Base-by-base conservation (phyloP, 2,888 invertebrate genomes). In the Andrena bicolor region DNA sequence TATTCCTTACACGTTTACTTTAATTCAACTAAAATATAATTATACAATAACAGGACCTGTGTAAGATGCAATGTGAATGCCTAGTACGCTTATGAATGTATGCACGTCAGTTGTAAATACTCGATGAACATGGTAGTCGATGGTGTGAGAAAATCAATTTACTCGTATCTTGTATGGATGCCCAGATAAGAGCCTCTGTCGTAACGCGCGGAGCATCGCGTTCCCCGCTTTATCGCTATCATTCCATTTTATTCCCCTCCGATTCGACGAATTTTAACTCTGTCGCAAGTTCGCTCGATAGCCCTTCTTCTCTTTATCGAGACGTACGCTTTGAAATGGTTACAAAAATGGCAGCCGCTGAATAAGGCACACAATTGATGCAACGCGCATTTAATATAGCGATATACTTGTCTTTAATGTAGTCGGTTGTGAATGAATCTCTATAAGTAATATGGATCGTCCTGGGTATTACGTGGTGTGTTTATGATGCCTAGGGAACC, bases 281-380 rank as follows among this genome's bases (percentile, higher is more conserved):
- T 64, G 16, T 80, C 75, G 68, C 48, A 76, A 76, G 75, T 78
- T 28, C 80, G 58, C 60, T 64, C 76, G 76, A 73, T 84, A 77
- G 26, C 63, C 56, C 16, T 53, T 81, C 58, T 74, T 83, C 51
- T 80, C 80, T 72, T 74, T 8, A 83, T 85, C 86, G 88, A 89
- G 86, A 82, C 87, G 90, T 87, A 88, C 88, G 83, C 85, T 88
- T 83, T 90, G 89, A 91, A 92, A 90, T 90, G 87, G 88, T 92
- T 92, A 92, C 91, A 92, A 92, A 91, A 94, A 93, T 92, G 93
- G 92, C 92, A 92, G 93, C 93, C 93, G 92, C 93, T 91, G 91
- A 92, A 93, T 93, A 93, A 94, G 93, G 93, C 93, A 94, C 93
- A 94, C 93, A 93, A 93, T 93, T 93, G 92, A 93, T 93, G 92